Base-by-base conservation (phyloP, 2,888 invertebrate genomes). In the Cistogaster globosa region DNA sequence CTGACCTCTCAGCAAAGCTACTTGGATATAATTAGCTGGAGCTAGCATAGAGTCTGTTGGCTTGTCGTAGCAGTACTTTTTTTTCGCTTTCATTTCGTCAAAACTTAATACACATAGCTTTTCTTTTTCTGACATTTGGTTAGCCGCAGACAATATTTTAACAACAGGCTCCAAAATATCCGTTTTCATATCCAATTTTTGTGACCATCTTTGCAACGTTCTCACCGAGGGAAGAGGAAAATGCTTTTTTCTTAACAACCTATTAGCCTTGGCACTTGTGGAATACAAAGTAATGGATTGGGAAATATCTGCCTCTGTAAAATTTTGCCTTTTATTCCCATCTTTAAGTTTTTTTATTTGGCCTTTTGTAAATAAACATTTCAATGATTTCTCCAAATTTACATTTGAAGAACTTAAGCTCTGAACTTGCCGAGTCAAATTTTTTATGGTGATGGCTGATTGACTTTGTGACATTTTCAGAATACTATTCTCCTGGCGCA, bases 171-270 rank as follows among this genome's bases (percentile, higher is more conserved):
- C 26, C n/a, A 86, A 69, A 55, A 85, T 78, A 36, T 76, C 85
- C 32, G 80, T 51, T 26, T 79, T 67, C 14, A 86, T 71, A 67
- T 83, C 71, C 0, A 85, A 22, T 71, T 86, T 83, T 65, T 85
- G 48, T 14, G 86, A 58, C 86, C 86, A 87, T 9, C 55, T 53
- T 76, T 86, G 84, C 12, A 87, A 75, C 2, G 87, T 87, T 45
- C 86, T 57, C 5, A 86, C 69, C n/a, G 74, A 57, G 14, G 85
- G 85, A 60, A 86, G 65, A 14, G 86, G 81, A 38, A 87, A 86
- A n/a, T 71, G 20, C 53, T 87, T 82, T 14, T 63, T 71, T 12
- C 36, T 53, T 32, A 87, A 62, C 0, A 86, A 57, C 48, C 62
- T 87, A 36, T 86, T 86, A n/a, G 67, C 80, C 55, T 71, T 83